These are phyloP conservation scores for Aphelocoma californica DNA, from an alignment of 2,797 vertebrate genomes.

Conservation along the genomic window DNA sequence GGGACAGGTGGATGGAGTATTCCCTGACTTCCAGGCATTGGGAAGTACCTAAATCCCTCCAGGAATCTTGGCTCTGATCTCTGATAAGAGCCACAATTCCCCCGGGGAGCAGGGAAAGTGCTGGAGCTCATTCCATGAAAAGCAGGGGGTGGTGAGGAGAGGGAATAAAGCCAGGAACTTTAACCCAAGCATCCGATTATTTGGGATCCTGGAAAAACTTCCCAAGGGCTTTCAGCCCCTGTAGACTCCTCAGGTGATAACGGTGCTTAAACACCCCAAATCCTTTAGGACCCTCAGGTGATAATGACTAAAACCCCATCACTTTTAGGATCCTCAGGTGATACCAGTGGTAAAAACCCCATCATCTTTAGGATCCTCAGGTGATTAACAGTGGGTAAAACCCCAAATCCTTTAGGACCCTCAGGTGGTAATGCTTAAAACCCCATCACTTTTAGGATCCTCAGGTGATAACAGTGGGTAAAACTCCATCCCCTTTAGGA, in stretches of 20 bases:
- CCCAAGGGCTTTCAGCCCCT: background rate
- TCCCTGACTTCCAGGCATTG: background rate
- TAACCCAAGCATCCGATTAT: background rate
- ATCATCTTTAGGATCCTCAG: background rate
- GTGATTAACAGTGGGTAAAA: background rate
- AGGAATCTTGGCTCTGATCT: background rate
- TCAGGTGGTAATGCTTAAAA: background rate
- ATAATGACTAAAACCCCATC: too few relatives aligned
- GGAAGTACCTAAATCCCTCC: background rate
- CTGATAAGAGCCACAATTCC: background rate
- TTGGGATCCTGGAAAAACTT: background rate
- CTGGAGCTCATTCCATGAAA: background rate
- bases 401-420: background rate
- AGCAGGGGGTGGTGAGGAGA: background rate
- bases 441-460: background rate
- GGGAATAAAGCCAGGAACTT: background rate
- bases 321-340: too few relatives aligned
- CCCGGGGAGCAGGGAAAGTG: background rate
- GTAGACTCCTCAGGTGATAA: background rate
- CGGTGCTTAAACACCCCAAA: too few relatives aligned
- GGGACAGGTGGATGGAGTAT: background rate
- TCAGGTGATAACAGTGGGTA: too few relatives aligned
- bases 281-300: background rate
- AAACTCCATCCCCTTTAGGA: background rate
- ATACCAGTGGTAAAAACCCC: background rate